A percentile compares a stretch with the other conserved stretches of the same genome.
Evolutionary conservation across 2,888 invertebrate genomes (phyloP).

Genomic region (Anarsia innoxiella): DNA sequence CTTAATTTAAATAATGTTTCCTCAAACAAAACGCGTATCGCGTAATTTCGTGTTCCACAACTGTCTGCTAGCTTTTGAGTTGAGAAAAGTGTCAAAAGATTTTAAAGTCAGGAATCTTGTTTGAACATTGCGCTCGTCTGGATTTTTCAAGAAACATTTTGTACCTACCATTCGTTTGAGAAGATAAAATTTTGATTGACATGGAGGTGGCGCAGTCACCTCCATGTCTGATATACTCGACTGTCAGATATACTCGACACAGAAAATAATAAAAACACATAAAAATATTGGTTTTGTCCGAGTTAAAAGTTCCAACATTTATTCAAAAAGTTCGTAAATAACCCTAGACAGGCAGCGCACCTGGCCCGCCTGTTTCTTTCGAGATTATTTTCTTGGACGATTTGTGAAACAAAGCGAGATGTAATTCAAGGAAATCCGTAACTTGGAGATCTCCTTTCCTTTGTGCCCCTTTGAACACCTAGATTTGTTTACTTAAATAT

Average conservation of each 20-base stretch:
- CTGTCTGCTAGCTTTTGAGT: constrained; percentile 20
- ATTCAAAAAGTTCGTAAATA: constrained; percentile 34
- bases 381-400: constrained; percentile 67
- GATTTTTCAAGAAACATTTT: too few relatives aligned
- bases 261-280: too few relatives aligned
- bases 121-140: too few relatives aligned
- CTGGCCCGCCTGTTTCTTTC: constrained; percentile 31
- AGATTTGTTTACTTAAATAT: too few relatives aligned
- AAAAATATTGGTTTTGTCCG: constrained; percentile 24
- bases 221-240: too few relatives aligned
- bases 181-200: too few relatives aligned
- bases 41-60: constrained; percentile 30
- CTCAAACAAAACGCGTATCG: constrained; percentile 40
- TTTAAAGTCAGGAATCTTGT: too few relatives aligned
- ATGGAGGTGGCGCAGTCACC: too few relatives aligned
- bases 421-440: constrained; percentile 70
- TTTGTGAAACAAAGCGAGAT: constrained; percentile 73
- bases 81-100: too few relatives aligned
- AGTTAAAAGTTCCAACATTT: constrained; percentile 28
- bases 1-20: constrained; percentile 53
- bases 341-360: constrained; percentile 26
- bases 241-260: too few relatives aligned
- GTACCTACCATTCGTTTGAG: too few relatives aligned
- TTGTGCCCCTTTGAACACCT: too few relatives aligned
- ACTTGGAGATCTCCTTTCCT: constrained; percentile 19